These are phyloP conservation scores for Diorhabda carinulata DNA, from an alignment of 1,140 invertebrate genomes.

Conservation along the genomic window DNA sequence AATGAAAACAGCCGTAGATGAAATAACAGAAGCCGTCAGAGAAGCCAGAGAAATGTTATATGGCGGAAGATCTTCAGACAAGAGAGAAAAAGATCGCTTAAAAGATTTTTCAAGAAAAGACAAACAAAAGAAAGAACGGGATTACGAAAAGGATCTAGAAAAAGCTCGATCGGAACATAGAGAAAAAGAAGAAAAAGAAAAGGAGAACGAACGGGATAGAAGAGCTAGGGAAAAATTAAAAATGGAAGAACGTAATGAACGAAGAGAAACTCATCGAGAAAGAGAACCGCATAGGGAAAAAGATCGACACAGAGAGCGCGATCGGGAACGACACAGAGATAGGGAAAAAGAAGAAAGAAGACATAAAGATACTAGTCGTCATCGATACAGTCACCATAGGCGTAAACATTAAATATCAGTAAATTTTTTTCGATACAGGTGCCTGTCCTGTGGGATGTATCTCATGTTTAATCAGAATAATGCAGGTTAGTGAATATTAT, in stretches of 20 bases:
- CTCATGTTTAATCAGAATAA: background rate
- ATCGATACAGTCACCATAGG: slow-evolving; percentile 31
- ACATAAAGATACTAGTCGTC: slow-evolving; percentile 25
- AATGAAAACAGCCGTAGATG: slow-evolving; percentile 60
- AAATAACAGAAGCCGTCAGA: slow-evolving; percentile 51
- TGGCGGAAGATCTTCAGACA: slow-evolving; percentile 32
- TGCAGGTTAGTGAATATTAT: slow-evolving; percentile 2
- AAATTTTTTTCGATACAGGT: slow-evolving; percentile 39
- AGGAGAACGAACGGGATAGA: slow-evolving; percentile 17
- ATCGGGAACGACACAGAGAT: slow-evolving; percentile 40
- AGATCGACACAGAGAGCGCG: slow-evolving; percentile 22
- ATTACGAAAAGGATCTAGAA: slow-evolving; percentile 29
- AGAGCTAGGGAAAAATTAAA: slow-evolving; percentile 12
- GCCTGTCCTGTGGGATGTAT: slow-evolving; percentile 16
- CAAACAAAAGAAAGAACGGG: slow-evolving; percentile 43
- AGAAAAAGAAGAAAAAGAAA: background rate
- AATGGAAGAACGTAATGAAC: slow-evolving; percentile 29
- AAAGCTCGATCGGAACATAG: background rate
- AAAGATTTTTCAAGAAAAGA: slow-evolving; percentile 32
- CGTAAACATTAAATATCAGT: slow-evolving; percentile 39
- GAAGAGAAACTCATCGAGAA: slow-evolving; percentile 35
- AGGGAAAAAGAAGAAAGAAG: slow-evolving; percentile 14
- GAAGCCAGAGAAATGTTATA: slow-evolving; percentile 38
- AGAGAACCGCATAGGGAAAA: slow-evolving; percentile 17
- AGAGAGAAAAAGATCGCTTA: slow-evolving; percentile 43